Conservation (phyloP, 2,113 vertebrate species). For the Aegypius monachus region DNA sequence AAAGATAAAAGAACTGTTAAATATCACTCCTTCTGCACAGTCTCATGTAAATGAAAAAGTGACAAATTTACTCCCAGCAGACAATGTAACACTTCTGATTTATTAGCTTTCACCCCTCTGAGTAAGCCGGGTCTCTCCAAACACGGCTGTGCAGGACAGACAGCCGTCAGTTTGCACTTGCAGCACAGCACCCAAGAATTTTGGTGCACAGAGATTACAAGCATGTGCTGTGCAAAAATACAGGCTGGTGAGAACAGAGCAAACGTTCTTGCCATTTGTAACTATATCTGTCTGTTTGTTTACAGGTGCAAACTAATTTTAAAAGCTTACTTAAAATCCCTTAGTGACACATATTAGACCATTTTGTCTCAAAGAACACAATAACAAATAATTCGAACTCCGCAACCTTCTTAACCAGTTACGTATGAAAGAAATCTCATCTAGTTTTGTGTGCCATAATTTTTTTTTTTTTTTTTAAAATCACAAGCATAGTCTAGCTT, state of each 20-base stretch:
- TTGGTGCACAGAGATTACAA: no score
- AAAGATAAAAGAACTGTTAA: background rate
- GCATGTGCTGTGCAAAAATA: background rate
- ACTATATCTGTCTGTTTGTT: background rate
- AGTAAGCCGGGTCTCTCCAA: background rate
- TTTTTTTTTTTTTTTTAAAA: background rate
- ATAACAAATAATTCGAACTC: background rate
- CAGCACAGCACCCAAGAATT: background rate
- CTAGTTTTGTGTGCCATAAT: background rate
- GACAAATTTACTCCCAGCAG: background rate
- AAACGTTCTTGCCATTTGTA: background rate
- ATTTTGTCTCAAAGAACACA: background rate
- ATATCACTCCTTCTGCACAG: background rate
- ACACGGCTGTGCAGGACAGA: background rate
- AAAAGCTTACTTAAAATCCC: background rate
- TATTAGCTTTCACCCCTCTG: background rate
- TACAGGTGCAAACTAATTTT: background rate
- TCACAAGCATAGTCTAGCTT: background rate
- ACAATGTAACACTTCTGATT: background rate
- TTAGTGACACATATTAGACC: background rate
- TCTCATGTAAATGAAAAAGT: background rate
- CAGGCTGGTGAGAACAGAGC: no score
- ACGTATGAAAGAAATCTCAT: background rate
- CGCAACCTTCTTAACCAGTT: background rate
- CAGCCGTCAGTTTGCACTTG: accelerated